Evolutionary conservation across 2,113 vertebrate species (phyloP), one percentile per base, ranked within the genome.

Genomic region (Pan troglodytes): DNA sequence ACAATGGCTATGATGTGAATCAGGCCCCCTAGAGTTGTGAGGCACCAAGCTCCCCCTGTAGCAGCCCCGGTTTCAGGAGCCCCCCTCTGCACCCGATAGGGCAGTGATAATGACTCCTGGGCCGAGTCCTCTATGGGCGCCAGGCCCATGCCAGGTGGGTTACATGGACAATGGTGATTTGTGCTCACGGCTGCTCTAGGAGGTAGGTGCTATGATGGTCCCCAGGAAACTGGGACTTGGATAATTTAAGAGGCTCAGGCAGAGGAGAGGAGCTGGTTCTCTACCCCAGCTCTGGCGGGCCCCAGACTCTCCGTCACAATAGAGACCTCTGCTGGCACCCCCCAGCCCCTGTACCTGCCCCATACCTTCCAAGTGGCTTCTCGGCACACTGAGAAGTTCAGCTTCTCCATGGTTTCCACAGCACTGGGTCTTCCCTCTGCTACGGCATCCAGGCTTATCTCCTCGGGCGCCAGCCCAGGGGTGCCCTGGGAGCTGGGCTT

Each of bases 61-160:
- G 10, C 64, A 82, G 50, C 25, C 55, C 16, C 5, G 1, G 38
- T 30, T 67, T 88, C 9, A 50, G 32, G 52, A 55, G 17, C 3
- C 1, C 52, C 16, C 2, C 0, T 16, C 32, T 30, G 13, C 0
- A 43, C 10, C 16, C 2, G 1, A 0, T 7, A 9, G 11, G 85
- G 57, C 43, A 80, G 64, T 61, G 92, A 64, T 9, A 18, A 50
- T 25, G 76, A 38, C 25, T 12, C 17, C 27, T 45, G 61, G 23
- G 11, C 43, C 16, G 50, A 13, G 27, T 8, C 32, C 57, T 48
- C 50, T 2, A 2, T 25, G 61, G 76, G 38, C n/a, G 20, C 27
- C 40, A 48, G 40, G 12, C 81, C 45, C 7, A 1, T 5, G 25
- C 40, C 32, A 22, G 25, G 3, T 23, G 52, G 43, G 50, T 43